Evolutionary conservation across 2,113 vertebrate species (phyloP).

Genomic region (Struthidea cinerea): DNA sequence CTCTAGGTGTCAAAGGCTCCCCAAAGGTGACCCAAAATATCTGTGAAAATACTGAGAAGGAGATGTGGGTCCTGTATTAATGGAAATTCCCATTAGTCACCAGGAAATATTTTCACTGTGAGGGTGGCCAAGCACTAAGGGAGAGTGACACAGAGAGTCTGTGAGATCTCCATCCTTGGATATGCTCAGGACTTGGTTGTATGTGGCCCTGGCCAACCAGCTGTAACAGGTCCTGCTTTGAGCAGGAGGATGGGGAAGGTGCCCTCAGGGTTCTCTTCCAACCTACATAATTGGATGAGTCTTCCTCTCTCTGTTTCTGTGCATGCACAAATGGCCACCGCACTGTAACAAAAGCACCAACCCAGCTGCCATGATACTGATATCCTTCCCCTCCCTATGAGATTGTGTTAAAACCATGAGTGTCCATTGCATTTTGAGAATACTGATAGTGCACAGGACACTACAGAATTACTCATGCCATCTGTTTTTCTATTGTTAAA

Average conservation of each 20-base stretch:
- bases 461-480: background rate
- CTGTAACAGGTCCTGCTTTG: background rate
- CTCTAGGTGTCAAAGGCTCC: background rate
- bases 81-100: background rate
- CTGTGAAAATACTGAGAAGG: background rate
- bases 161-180: background rate
- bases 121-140: background rate
- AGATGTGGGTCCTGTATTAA: background rate
- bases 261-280: background rate
- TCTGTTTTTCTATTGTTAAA: conserved; percentile 47
- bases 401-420: background rate
- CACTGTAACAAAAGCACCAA: background rate
- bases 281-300: background rate
- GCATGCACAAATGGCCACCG: background rate
- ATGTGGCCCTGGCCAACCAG: background rate
- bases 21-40: background rate
- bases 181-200: background rate
- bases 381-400: background rate
- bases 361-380: background rate
- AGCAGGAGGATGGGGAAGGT: background rate
- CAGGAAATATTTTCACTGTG: background rate
- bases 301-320: background rate
- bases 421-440: background rate
- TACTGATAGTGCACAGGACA: background rate
- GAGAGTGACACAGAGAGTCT: fast-evolving